A percentile compares a stretch with the other conserved stretches of the same genome.
Conservation (phyloP, 2,888 invertebrate genomes). For the Ariolimax columbianus region DNA sequence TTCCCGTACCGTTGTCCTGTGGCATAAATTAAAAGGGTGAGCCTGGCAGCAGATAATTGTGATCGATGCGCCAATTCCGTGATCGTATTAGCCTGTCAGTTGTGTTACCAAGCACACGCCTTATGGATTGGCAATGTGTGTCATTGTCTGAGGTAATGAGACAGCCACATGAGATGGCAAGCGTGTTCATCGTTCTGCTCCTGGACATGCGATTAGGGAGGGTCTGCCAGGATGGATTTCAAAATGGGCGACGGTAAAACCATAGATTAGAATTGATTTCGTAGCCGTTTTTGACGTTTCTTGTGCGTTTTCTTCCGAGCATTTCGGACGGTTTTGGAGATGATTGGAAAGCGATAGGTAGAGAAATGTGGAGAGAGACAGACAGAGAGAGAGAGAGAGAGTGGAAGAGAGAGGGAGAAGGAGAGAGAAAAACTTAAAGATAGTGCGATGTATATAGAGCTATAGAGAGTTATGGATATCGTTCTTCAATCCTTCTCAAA, state of each 20-base stretch:
- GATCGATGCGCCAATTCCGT: slow-evolving; percentile 11
- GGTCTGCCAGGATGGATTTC: no score
- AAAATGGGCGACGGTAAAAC: no score
- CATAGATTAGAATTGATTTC: no score
- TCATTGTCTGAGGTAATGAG: slow-evolving; percentile 18
- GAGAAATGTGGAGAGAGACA: no score
- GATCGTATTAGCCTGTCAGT: slow-evolving; percentile 25
- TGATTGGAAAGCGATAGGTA: background rate
- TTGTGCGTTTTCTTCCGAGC: background rate
- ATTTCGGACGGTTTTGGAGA: background rate
- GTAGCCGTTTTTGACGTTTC: no score
- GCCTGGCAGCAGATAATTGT: background rate
- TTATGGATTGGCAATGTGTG: slow-evolving; percentile 18
- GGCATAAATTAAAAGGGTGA: background rate
- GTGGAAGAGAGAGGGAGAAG: background rate
- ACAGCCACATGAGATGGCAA: background rate
- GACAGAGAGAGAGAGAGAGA: background rate
- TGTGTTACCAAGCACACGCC: slow-evolving; percentile 24
- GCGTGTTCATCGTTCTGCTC: background rate
- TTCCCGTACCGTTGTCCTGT: background rate
- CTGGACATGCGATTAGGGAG: no score
- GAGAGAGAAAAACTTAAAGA: background rate
- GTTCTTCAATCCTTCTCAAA: no score
- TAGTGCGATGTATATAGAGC: no score
- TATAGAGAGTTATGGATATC: no score